Evolutionary conservation across 2,888 invertebrate species (phyloP).

Genomic region (Tortrix viridana): DNA sequence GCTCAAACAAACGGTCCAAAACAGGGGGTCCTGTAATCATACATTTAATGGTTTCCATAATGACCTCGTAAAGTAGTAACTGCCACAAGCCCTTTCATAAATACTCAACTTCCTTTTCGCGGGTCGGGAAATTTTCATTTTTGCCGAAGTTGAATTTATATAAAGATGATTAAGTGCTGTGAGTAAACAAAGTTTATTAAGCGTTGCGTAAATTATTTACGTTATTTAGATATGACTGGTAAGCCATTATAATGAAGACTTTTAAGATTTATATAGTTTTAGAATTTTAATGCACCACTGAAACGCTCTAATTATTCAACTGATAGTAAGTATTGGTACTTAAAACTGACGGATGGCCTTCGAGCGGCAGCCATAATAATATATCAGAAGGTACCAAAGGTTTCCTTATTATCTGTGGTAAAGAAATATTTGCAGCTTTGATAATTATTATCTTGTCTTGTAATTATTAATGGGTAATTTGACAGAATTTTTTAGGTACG

Average conservation of each 20-base stretch:
- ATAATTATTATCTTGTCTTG: too few species aligned
- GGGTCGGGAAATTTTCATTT: slow-evolving; percentile 49
- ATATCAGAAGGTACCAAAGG: too few species aligned
- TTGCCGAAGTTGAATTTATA: slow-evolving; percentile 37
- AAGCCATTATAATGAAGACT: slow-evolving; percentile 4
- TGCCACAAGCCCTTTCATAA: slow-evolving; percentile 72
- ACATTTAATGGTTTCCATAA: slow-evolving; percentile 79
- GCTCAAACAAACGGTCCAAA: slow-evolving; percentile 76
- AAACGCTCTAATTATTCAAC: too few species aligned
- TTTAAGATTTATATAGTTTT: not conserved
- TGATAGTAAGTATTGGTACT: too few species aligned
- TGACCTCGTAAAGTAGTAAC: slow-evolving; percentile 78
- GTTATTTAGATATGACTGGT: not conserved
- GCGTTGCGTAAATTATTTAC: slow-evolving; percentile 24
- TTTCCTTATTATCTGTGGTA: too few species aligned
- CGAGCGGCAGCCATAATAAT: too few species aligned
- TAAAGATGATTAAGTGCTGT: slow-evolving; percentile 31
- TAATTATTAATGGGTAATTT: not conserved
- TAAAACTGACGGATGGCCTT: too few species aligned
- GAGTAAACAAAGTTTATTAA: slow-evolving; percentile 37
- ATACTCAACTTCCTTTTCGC: slow-evolving; percentile 66
- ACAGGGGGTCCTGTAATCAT: slow-evolving; percentile 74
- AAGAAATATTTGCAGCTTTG: too few species aligned
- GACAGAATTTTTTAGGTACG: too few species aligned
- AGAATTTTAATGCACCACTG: too few species aligned